Conservation (phyloP, 2,113 vertebrate genomes). For the Camelus dromedarius region DNA sequence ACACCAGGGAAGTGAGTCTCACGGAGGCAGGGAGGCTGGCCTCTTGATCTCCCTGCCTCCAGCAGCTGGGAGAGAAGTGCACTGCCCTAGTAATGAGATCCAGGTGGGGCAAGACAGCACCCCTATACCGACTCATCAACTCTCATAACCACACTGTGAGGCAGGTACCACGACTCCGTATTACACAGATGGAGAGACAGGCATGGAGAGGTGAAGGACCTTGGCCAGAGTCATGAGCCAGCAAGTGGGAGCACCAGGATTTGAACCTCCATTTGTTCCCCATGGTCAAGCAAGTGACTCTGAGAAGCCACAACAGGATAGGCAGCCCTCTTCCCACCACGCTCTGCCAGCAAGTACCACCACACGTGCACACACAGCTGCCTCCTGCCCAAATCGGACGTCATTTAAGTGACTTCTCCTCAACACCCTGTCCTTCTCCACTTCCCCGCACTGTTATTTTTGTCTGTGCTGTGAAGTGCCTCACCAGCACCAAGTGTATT, state of each 20-base stretch:
- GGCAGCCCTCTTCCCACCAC: no score
- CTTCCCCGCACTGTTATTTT: neutral
- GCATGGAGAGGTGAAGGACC: neutral
- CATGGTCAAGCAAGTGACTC: neutral
- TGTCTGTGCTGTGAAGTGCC: neutral
- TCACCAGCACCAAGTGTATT: neutral
- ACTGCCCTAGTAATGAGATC: neutral
- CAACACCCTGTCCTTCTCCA: neutral
- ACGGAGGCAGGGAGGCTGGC: neutral
- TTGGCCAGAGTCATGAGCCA: neutral
- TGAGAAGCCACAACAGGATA: neutral
- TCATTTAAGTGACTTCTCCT: neutral
- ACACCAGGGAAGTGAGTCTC: neutral
- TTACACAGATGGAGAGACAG: neutral
- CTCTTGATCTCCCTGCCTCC: neutral
- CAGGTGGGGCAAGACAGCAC: neutral
- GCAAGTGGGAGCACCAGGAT: neutral
- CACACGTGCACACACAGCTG: neutral
- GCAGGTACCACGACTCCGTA: neutral
- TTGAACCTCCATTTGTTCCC: neutral
- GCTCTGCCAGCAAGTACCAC: neutral
- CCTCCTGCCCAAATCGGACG: neutral
- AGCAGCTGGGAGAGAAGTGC: neutral
- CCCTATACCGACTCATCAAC: neutral
- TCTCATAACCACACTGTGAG: neutral